phyloP scores from a whole-genome alignment of 2,113 vertebrate species.

The Plectropomus leopardus region DNA sequence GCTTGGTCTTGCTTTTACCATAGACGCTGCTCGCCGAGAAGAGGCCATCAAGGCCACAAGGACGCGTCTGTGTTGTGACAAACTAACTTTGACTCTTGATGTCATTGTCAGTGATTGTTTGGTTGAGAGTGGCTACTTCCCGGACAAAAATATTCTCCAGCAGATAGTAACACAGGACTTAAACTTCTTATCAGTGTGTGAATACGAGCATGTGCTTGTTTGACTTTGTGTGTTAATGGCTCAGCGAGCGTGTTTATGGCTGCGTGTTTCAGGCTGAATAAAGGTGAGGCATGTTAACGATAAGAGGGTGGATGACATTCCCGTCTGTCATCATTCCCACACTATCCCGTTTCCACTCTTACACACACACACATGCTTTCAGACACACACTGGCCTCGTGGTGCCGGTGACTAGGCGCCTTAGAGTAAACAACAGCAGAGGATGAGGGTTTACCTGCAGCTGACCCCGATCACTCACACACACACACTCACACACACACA shows the following conservation, averaged over 20 bases:
- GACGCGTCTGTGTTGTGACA: not conserved
- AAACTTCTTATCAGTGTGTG: conserved; percentile 29
- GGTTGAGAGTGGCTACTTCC: not conserved
- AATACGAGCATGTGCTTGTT: conserved; percentile 9
- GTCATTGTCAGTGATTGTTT: not conserved
- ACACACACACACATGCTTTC: conserved; percentile 36
- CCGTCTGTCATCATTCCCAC: conserved; percentile 77
- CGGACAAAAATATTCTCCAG: not conserved
- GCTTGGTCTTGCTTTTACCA: not conserved
- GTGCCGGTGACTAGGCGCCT: conserved; percentile 65
- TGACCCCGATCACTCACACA: conserved; percentile 61
- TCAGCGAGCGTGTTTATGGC: conserved; percentile 60
- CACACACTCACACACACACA: conserved; percentile 14
- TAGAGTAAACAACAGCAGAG: conserved; percentile 69
- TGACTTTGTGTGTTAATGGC: conserved; percentile 58
- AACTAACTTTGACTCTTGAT: not conserved
- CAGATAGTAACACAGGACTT: conserved; percentile 7
- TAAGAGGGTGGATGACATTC: conserved; percentile 83
- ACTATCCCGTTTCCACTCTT: conserved; percentile 65
- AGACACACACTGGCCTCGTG: conserved; percentile 46
- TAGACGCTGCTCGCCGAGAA: not conserved
- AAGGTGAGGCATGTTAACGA: conserved; percentile 78
- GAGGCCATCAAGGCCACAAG: not conserved
- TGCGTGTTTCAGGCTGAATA: conserved; percentile 70
- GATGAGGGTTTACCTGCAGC: conserved; percentile 75